Conservation (phyloP, 2,113 vertebrate species). For the Lota lota region DNA sequence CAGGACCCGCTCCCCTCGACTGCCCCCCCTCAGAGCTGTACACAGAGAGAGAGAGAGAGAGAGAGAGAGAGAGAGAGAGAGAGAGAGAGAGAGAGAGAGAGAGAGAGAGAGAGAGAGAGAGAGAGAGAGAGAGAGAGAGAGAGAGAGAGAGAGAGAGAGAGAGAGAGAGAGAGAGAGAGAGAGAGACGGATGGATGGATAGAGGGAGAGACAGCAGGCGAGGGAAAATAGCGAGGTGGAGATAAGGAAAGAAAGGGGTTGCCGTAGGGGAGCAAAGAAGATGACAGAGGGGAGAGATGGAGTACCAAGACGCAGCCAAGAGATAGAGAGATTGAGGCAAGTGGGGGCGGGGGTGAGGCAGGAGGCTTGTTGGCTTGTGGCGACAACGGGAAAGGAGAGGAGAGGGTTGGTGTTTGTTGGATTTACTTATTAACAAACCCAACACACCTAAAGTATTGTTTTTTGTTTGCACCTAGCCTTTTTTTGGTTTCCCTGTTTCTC, state of each 20-base stretch:
- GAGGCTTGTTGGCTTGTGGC: conserved; percentile 47
- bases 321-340: conserved; percentile 37
- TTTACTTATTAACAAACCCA: conserved; percentile 62
- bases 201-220: neutral
- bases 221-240: too few relatives aligned
- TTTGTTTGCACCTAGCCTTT: conserved; percentile 9
- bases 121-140: neutral
- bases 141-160: neutral
- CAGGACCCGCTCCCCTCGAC: too few relatives aligned
- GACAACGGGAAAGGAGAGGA: conserved; percentile 37
- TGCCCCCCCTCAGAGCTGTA: too few relatives aligned
- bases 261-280: conserved; percentile 37
- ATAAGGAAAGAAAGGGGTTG: conserved; percentile 28
- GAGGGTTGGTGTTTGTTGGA: conserved; percentile 54
- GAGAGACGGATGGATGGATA: neutral
- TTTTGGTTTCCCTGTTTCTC: conserved; percentile 23
- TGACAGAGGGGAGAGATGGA: conserved; percentile 17
- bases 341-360: neutral
- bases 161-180: neutral
- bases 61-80: neutral
- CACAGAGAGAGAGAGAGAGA: neutral
- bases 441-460: conserved; percentile 42
- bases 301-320: conserved; percentile 29
- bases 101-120: neutral
- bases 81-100: neutral